Conservation (phyloP, 2,888 invertebrate genomes). For the Heliconius erato region DNA sequence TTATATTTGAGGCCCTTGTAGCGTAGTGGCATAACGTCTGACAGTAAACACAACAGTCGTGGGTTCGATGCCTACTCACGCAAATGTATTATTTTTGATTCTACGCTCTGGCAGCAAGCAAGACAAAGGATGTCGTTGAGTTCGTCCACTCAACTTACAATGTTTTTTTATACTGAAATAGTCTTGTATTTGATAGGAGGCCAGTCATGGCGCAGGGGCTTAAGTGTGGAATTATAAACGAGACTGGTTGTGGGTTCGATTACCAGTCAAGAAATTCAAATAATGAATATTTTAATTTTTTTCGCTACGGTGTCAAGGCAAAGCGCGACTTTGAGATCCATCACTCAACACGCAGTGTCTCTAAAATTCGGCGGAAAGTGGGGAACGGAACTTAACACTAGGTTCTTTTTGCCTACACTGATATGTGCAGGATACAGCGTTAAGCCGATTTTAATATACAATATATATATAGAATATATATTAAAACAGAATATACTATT, state of each 20-base stretch:
- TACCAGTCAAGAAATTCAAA: neutral
- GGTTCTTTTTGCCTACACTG: neutral
- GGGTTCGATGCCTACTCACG: no score
- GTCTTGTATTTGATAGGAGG: neutral
- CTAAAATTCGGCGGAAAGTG: no score
- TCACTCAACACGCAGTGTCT: no score
- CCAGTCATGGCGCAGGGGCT: neutral
- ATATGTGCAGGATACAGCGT: no score
- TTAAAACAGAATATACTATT: neutral
- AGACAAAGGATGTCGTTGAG: no score
- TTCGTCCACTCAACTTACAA: no score
- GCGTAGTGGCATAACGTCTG: neutral
- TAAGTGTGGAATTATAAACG: neutral
- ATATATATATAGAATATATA: neutral
- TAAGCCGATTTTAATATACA: no score
- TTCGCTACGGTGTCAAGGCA: no score
- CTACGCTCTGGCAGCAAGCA: no score
- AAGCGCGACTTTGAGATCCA: neutral
- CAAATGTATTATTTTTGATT: no score
- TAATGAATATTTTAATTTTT: no score
- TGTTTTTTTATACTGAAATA: no score
- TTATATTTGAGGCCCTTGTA: neutral
- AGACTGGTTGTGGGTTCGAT: neutral
- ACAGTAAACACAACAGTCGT: neutral
- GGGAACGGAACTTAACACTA: neutral